Percentiles rank a stretch among this genome's conserved stretches.
phyloP scores from a whole-genome alignment of 2,797 vertebrate species.

The Oryzias dopingdopingensis region DNA sequence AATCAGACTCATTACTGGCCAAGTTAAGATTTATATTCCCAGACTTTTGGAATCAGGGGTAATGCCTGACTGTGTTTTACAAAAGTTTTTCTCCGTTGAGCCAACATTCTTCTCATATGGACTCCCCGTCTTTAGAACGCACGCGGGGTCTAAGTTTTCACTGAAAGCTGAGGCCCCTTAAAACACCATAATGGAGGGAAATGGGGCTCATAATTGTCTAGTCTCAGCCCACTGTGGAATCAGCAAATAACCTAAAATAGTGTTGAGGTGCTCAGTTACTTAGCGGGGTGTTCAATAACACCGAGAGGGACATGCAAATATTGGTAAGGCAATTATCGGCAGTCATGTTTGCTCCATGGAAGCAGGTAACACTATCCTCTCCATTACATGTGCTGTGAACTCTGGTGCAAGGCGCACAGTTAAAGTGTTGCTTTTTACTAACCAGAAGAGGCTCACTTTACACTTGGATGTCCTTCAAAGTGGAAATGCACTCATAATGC shows the following conservation, averaged over 20 bases:
- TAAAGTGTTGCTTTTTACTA: conserved; percentile 68
- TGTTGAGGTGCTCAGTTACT: conserved; percentile 67
- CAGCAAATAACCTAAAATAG: conserved; percentile 78
- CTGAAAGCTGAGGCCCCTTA: conserved; percentile 57
- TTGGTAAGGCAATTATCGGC: conserved; percentile 79
- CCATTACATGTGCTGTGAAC: conserved; percentile 76
- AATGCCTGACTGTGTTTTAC: conserved; percentile 1
- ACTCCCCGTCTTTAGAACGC: conserved; percentile 11
- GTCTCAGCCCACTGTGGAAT: conserved; percentile 65
- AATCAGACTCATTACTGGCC: background rate
- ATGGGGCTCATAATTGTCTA: conserved; percentile 72
- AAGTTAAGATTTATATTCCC: conserved; percentile 12
- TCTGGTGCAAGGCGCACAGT: conserved; percentile 56
- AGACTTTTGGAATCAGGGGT: background rate
- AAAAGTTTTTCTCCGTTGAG: conserved; percentile 10
- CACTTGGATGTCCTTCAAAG: conserved; percentile 58
- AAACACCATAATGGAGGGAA: conserved; percentile 68
- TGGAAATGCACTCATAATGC: conserved; percentile 70
- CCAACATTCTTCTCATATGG: conserved; percentile 11
- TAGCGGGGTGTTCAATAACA: conserved; percentile 77
- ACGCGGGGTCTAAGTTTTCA: conserved; percentile 27
- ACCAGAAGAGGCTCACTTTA: conserved; percentile 72
- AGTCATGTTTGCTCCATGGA: conserved; percentile 74
- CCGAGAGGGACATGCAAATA: conserved; percentile 80
- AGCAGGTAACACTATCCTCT: conserved; percentile 78